Percentiles rank a stretch among this genome's conserved stretches.
Evolutionary conservation across 2,113 vertebrate genomes (phyloP).

Genomic region (Dendrocopos noguchii): DNA sequence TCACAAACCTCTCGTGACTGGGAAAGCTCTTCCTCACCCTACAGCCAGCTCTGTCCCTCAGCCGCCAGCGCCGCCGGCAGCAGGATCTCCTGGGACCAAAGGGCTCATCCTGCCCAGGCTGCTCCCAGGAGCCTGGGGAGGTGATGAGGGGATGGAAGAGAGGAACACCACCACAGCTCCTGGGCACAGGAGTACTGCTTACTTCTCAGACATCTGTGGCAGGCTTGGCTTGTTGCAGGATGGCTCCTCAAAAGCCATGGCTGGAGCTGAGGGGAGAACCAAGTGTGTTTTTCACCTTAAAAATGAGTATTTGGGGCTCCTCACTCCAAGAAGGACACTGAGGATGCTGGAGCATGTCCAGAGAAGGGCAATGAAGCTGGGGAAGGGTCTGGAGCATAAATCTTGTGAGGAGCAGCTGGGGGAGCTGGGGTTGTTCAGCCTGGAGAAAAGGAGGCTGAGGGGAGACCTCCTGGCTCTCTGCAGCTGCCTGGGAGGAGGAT

Average conservation of each 20-base stretch:
- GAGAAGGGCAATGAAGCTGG: too few relatives aligned
- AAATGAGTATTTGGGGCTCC: background rate
- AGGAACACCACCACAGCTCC: rapidly evolving
- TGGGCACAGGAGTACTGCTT: rapidly evolving
- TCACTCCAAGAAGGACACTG: too few relatives aligned
- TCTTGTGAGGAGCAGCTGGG: too few relatives aligned
- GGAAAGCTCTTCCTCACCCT: background rate
- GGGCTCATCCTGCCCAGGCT: rapidly evolving
- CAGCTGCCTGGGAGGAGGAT: too few relatives aligned
- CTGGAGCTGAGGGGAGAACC: background rate
- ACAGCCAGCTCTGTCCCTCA: too few relatives aligned
- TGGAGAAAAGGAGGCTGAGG: too few relatives aligned
- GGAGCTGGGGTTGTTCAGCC: too few relatives aligned
- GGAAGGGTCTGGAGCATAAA: too few relatives aligned
- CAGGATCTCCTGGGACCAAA: rapidly evolving
- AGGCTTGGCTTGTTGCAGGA: background rate
- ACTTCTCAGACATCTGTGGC: background rate
- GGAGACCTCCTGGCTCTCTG: too few relatives aligned
- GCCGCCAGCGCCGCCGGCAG: too few relatives aligned
- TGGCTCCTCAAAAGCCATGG: background rate
- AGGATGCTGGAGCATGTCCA: too few relatives aligned
- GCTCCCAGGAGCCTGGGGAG: rapidly evolving
- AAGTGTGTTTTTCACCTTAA: background rate
- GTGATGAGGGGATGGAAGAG: background rate
- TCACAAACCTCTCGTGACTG: background rate